Percentiles rank a stretch among this genome's conserved stretches.
These are phyloP conservation scores for Metacarcinus magister DNA, from an alignment of 2,888 invertebrate genomes.

Conservation along the genomic window DNA sequence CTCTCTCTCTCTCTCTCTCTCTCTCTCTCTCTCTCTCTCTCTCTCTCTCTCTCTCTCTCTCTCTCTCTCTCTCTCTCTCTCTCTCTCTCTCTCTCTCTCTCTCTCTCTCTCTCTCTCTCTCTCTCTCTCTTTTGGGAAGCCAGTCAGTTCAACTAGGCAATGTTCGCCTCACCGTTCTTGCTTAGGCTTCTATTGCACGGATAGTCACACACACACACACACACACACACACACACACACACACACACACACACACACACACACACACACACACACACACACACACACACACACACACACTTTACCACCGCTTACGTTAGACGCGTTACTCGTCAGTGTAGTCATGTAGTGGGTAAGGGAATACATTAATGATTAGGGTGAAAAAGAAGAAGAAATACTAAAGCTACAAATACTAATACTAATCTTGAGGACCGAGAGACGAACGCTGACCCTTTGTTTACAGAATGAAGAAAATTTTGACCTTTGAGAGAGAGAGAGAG, in stretches of 20 bases:
- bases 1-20: not conserved
- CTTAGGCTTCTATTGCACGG: not conserved
- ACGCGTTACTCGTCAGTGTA: not conserved
- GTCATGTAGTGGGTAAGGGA: not conserved
- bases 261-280: conserved; percentile 64
- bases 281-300: conserved; percentile 38
- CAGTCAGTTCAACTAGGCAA: not conserved
- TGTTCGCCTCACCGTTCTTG: not conserved
- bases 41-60: not conserved
- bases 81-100: conserved; percentile 35
- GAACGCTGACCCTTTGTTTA: not conserved
- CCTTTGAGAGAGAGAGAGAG: not conserved
- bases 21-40: not conserved
- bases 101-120: conserved; percentile 17
- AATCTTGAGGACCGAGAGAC: not conserved
- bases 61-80: conserved; percentile 28
- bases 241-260: conserved; percentile 66
- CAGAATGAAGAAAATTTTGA: not conserved
- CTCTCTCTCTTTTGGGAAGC: not conserved
- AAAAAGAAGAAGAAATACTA: too few relatives aligned
- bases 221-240: conserved; percentile 65
- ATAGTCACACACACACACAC: conserved; percentile 72
- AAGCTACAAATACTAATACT: not conserved
- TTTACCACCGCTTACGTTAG: not conserved
- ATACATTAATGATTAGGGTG: too few relatives aligned